Evolutionary conservation across 2,113 vertebrate genomes (phyloP), one percentile per base, ranked within the genome.

Genomic region (Misgurnus anguillicaudatus): DNA sequence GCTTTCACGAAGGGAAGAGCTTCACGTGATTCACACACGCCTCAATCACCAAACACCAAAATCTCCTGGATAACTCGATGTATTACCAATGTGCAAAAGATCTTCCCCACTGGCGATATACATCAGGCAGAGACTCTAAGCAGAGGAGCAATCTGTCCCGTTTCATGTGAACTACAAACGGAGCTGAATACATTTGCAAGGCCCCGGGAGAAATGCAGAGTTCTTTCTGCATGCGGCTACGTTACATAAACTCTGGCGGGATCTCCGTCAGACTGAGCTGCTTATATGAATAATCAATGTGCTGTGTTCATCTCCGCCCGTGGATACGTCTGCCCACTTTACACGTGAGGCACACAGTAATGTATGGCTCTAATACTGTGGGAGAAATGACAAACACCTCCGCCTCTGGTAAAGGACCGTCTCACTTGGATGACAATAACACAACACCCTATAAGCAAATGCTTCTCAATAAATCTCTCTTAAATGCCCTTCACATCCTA

Each of bases 401-500:
- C 38, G 53, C 70, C 70, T 77, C 68, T 38, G 38, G 48, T 78
- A 60, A 78, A 77, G 63, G 61, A 80, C 64, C 41, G 58, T 73
- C 72, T 74, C 77, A 63, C 77, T 80, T 55, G 7, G 57, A 21
- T 73, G 55, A 66, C 47, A 63, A 78, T 73, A 83, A 55, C 55
- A 72, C 69, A 72, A 58, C 14, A 75, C 57, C 64, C 51, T 70
- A 69, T 55, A 84, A 84, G 78, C 67, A 69, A 81, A 74, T 17
- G 17, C 48, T 57, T 19, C 58, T 74, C 63, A 36, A 81, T 81
- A 78, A 81, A 81, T 78, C 69, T 24, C 57, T 74, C 41, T 74
- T 74, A 62, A 75, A 75, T n/a, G 45, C 58, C 72, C 41, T 62
- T 75, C 41, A 48, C 9, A 62, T 9, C 6, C 38, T 41, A 42